Conservation (phyloP, 1,140 invertebrate genomes). For the Rhizoglyphus robini region DNA sequence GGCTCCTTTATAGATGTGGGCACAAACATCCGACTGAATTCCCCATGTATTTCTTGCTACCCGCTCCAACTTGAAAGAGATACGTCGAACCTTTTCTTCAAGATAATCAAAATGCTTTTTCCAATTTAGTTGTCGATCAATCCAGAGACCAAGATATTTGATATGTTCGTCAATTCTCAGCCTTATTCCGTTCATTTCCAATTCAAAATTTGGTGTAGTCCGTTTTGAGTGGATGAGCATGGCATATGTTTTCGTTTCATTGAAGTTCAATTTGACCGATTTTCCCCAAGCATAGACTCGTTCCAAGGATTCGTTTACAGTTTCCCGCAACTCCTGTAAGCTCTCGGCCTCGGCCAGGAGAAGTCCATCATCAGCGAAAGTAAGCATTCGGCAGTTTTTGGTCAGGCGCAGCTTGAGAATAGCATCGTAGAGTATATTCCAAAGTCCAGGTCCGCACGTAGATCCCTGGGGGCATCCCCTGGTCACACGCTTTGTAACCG, state of each 20-base stretch:
- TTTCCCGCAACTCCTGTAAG: not conserved
- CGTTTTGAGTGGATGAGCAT: not conserved
- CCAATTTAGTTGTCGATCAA: not conserved
- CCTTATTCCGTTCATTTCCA: not conserved
- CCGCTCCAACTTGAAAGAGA: not conserved
- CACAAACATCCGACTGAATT: no score
- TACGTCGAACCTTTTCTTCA: not conserved
- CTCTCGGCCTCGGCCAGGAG: not conserved
- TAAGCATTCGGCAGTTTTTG: slow-evolving; percentile 7
- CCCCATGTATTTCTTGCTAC: no score
- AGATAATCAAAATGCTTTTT: not conserved
- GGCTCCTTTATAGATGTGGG: no score
- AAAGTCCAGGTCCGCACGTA: slow-evolving; percentile 18
- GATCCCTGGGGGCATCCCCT: slow-evolving; percentile 21
- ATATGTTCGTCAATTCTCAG: not conserved
- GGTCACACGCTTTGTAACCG: slow-evolving; percentile 14
- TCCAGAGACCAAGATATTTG: slow-evolving; percentile 5
- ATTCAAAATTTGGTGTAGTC: not conserved
- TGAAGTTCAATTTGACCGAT: slow-evolving; percentile 19
- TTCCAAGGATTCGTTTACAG: not conserved
- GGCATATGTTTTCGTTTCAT: slow-evolving; percentile 9
- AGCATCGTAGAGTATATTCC: slow-evolving; percentile 17
- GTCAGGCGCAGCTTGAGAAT: slow-evolving; percentile 14
- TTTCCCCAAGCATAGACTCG: slow-evolving; percentile 10
- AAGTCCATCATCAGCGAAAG: slow-evolving; percentile 19